Conservation (phyloP, 1,140 invertebrate genomes). For the Heliconius eleuchia region DNA sequence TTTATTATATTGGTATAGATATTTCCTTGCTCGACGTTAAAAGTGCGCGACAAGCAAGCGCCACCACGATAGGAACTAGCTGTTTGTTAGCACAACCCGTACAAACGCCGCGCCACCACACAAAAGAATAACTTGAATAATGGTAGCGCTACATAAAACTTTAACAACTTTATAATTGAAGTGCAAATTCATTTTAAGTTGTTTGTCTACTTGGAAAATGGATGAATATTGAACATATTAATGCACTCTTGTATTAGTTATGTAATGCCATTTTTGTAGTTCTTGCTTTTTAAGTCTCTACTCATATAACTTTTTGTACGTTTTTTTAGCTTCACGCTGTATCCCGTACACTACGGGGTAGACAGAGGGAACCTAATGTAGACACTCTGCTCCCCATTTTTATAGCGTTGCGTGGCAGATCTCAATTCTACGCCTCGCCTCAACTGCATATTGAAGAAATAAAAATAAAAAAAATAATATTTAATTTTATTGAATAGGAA, state of each 20-base stretch:
- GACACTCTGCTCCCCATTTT: too few species aligned
- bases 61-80: slow-evolving; percentile 29
- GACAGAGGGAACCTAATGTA: too few species aligned
- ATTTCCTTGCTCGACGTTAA: neutral
- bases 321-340: too few species aligned
- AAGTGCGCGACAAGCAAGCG: slow-evolving; percentile 1
- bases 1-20: neutral
- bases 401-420: too few species aligned
- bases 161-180: slow-evolving; percentile 21
- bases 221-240: neutral
- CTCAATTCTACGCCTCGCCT: too few species aligned
- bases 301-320: too few species aligned
- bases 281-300: too few species aligned
- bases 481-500: too few species aligned
- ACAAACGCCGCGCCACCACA: slow-evolving; percentile 30
- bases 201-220: slow-evolving; percentile 7
- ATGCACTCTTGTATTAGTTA: neutral
- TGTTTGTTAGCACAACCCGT: slow-evolving; percentile 47
- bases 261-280: too few species aligned
- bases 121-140: slow-evolving; percentile 45
- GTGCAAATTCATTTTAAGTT: slow-evolving; percentile 19
- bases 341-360: too few species aligned
- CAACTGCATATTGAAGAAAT: too few species aligned
- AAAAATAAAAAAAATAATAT: too few species aligned
- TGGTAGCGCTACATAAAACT: slow-evolving; percentile 28